Conservation (phyloP, 2,888 invertebrate genomes). For the Dione juno region DNA sequence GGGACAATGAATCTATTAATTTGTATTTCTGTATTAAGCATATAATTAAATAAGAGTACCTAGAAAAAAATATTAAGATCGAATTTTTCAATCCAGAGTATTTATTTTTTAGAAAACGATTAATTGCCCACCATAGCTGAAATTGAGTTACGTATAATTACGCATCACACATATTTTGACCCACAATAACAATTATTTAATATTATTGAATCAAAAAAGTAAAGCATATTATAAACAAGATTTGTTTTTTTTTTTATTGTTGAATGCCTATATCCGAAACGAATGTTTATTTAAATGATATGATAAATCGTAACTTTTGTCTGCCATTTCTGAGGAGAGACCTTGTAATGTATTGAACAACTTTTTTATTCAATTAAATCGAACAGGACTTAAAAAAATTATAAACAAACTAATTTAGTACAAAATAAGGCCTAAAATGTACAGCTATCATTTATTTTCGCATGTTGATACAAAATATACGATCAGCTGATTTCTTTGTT, state of each 20-base stretch:
- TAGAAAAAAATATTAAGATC: too few relatives aligned
- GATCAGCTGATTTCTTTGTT: constrained; percentile 94
- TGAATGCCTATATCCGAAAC: constrained; percentile 3
- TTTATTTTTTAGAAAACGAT: too few relatives aligned
- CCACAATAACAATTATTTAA: not conserved
- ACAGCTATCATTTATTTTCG: constrained; percentile 55
- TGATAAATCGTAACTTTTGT: constrained; percentile 44
- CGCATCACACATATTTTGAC: constrained; percentile 17
- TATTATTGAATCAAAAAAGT: not conserved
- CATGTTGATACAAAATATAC: constrained; percentile 74
- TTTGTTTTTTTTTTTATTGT: not conserved
- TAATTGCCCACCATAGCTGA: not conserved
- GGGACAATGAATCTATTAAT: too few relatives aligned
- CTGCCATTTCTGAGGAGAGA: constrained; percentile 51
- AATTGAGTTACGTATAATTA: constrained; percentile 19
- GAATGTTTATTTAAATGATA: constrained; percentile 29
- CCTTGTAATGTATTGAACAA: constrained; percentile 48
- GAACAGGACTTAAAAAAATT: constrained; percentile 33
- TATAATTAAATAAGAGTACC: too few relatives aligned
- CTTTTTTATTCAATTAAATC: constrained; percentile 48
- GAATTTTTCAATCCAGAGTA: too few relatives aligned
- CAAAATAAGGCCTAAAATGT: constrained; percentile 36
- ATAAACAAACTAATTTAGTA: constrained; percentile 32
- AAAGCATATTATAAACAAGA: not conserved
- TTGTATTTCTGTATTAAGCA: too few relatives aligned